Base-by-base conservation (phyloP, 2,113 vertebrate species). In the Proterorhinus semilunaris region DNA sequence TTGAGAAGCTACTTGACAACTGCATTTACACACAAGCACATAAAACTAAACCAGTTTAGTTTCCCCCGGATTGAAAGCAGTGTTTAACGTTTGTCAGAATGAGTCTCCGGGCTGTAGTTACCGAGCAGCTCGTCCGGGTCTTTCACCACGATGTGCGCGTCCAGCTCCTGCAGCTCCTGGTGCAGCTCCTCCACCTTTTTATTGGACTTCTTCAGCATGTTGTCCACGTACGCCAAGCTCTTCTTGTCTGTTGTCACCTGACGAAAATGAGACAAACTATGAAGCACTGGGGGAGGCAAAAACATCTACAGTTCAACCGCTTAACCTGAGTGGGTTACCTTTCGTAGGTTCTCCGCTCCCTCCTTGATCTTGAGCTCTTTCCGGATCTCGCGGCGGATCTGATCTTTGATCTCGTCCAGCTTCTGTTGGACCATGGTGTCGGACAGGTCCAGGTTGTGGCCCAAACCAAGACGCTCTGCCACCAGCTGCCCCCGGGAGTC, bases 311-410 rank as follows among this genome's bases (percentile, higher is more conserved):
- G 2, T 36, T 36, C 27, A 36, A 36, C 1, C 27, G 27, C 27
- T 36, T 36, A 36, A 36, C 27, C 27, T 42, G 21, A 47, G 17
- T 10, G 13, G 78, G 27, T 6, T 86, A 91, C 90, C 88, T 94
- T 98, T 70, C 96, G 94, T 76, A 99, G 93, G 90, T 99, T 99
- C 91, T 99, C 97, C 0, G 97, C 95, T 70, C 98, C 98, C 85
- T 98, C 98, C 91, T 99, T 99, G 86, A 99, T 99, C 93, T 99
- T 99, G 83, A 99, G 93, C 92, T 99, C 98, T 81, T 99, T 99
- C 81, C 97, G 96, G 91, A 99, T 99, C 94, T 99, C 98, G 16
- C 96, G 92, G 71, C 96, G 97, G 84, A 99, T 99, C 92, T 95
- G 95, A 90, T 99, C 98, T 83, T 98, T 98, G 84, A 95, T 84